Conservation (phyloP, 1,140 invertebrate genomes). For the Caenorhabditis remanei region DNA sequence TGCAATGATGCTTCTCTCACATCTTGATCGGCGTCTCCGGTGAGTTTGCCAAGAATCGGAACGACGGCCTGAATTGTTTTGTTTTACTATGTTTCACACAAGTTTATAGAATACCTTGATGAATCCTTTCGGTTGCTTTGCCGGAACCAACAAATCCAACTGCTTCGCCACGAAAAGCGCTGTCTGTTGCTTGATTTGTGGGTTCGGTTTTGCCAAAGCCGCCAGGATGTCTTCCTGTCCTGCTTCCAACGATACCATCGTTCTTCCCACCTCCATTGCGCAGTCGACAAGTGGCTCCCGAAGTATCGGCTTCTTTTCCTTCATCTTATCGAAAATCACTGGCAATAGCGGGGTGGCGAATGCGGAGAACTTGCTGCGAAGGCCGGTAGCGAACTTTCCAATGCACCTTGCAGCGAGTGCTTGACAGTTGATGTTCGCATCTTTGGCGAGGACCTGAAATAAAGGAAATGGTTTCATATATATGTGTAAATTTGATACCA, state of each 20-base stretch:
- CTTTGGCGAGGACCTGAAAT: constrained; percentile 82
- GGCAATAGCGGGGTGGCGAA: constrained; percentile 85
- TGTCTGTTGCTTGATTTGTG: constrained; percentile 91
- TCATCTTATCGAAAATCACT: constrained; percentile 92
- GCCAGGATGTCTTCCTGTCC: constrained; percentile 86
- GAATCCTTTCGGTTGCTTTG: constrained; percentile 86
- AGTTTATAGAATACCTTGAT: constrained; percentile 81
- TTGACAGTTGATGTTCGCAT: constrained; percentile 93
- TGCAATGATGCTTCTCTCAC: constrained; percentile 81
- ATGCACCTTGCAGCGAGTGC: constrained; percentile 88
- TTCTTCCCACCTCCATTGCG: constrained; percentile 86
- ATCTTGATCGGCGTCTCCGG: constrained; percentile 73
- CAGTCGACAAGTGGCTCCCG: constrained; percentile 82
- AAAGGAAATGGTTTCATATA: not conserved
- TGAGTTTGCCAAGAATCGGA: constrained; percentile 84
- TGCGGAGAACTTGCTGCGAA: constrained; percentile 87
- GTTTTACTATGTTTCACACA: too few species aligned
- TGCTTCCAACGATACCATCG: constrained; percentile 34
- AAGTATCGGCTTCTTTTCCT: constrained; percentile 91
- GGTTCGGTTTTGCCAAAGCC: constrained; percentile 92
- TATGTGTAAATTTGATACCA: constrained; percentile 47
- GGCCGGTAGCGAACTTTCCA: constrained; percentile 85
- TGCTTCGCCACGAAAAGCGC: constrained; percentile 88
- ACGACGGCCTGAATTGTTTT: constrained; percentile 81
- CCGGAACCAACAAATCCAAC: constrained; percentile 80